These are phyloP conservation scores for Pocillopora verrucosa DNA, from an alignment of 64 coral and sea anemone genomes.

Conservation along the genomic window DNA sequence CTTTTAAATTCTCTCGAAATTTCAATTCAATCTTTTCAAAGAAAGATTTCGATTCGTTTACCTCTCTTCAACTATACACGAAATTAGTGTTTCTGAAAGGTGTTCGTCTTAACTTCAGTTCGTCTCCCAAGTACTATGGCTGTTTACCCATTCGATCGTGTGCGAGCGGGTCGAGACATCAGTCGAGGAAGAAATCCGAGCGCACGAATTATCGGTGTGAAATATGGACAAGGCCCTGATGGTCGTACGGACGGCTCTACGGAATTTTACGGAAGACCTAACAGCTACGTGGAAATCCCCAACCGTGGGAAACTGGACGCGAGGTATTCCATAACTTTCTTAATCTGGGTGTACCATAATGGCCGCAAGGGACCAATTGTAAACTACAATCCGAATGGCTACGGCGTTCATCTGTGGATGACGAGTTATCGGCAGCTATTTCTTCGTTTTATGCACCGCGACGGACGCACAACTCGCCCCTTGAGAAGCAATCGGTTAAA, in stretches of 20 bases:
- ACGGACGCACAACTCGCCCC: slow-evolving; percentile 29
- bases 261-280: slow-evolving; percentile 25
- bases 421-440: slow-evolving; percentile 25
- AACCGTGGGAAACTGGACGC: slow-evolving; percentile 72
- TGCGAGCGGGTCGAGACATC: slow-evolving; percentile 26
- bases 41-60: too few species aligned
- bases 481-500: slow-evolving; percentile 26
- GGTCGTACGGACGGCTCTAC: slow-evolving; percentile 49
- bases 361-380: slow-evolving; percentile 51
- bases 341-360: slow-evolving; percentile 69
- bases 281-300: slow-evolving; percentile 71
- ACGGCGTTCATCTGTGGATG: slow-evolving; percentile 14
- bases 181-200: slow-evolving; percentile 40
- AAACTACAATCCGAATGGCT: slow-evolving; percentile 43
- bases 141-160: slow-evolving; percentile 48
- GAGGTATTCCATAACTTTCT: slow-evolving; percentile 61
- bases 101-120: slow-evolving; percentile 5
- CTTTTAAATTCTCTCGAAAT: not conserved
- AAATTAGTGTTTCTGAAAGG: too few species aligned
- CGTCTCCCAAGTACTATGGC: slow-evolving; percentile 33
- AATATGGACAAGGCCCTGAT: slow-evolving; percentile 46
- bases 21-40: too few species aligned
- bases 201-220: slow-evolving; percentile 7
- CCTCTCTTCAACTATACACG: too few species aligned
- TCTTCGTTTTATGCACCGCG: slow-evolving; percentile 2